Base-by-base conservation (phyloP, 2,888 invertebrate species). In the Yponomeuta malinellus region DNA sequence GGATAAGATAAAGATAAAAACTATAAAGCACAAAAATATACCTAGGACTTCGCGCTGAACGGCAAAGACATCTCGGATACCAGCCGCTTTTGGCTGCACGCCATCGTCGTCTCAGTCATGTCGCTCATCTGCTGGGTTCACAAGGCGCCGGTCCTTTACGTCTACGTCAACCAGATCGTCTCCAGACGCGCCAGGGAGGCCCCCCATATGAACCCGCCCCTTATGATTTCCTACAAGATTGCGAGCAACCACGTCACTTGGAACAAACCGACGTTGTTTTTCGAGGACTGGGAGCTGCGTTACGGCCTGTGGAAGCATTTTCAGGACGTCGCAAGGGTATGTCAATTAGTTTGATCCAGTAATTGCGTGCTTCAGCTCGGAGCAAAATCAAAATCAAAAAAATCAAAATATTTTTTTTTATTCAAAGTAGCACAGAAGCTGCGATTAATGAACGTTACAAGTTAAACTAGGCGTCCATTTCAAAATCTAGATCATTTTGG, bases 271-370 rank as follows among this genome's bases (percentile, higher is more conserved):
- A 93, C 94, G 8, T 79, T 95, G 15, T 95, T 94, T 78, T 94
- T 95, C 72, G 93, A 94, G 73, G 94, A 95, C 76, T 95, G 94
- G 94, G 94, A 95, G 77, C 86, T 93, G 3, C 88, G 95, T 52
- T 95, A 93, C 74, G 94, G 94, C 0, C 78, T 95, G 8, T 95
- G 94, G 94, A 94, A 94, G 78, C 93, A 83, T 92, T 95, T 85
- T 78, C 90, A 83, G 74, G 81, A 79, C 71, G 63, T 72, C 8
- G 74, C 65, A 4, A 65, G 76, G 74, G 78, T 77, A 70, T 67
- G 73, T 73, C 2, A 31, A n/a, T 29, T 33, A 33, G 33, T 33
- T 33, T 33, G 33, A 33, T 33, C 33, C 2, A 33, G 23, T 23
- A 23, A 23, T 23, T 23, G 23, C 23, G 23, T 23, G 23, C 0